Evolutionary conservation across 1,140 invertebrate species (phyloP).

Genomic region (Orchesella cincta): DNA sequence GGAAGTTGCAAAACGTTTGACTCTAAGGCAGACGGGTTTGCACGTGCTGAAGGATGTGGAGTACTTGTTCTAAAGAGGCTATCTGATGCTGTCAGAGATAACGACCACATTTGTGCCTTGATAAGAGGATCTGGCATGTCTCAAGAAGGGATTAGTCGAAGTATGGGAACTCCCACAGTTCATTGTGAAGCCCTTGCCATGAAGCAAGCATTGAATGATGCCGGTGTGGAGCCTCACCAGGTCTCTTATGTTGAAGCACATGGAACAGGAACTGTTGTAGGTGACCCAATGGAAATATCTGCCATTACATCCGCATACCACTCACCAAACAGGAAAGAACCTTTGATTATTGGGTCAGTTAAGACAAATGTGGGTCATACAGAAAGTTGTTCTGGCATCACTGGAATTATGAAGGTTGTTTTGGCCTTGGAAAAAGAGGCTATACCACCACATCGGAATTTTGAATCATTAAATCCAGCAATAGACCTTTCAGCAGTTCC

Average conservation of each 20-base stretch:
- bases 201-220: conserved; percentile 60
- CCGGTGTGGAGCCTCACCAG: conserved; percentile 57
- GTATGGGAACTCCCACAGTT: conserved; percentile 24
- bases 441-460: conserved; percentile 14
- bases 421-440: not conserved
- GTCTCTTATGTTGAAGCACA: conserved; percentile 64
- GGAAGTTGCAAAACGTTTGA: conserved; percentile 68
- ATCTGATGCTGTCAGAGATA: conserved; percentile 55
- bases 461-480: not conserved
- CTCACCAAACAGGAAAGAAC: conserved; percentile 54
- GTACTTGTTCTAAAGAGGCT: conserved; percentile 61
- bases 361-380: conserved; percentile 66
- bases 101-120: not conserved
- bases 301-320: conserved; percentile 60
- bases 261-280: conserved; percentile 64
- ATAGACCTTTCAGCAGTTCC: not conserved
- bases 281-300: conserved; percentile 61
- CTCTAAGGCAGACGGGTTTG: conserved; percentile 34
- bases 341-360: conserved; percentile 61
- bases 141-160: not conserved
- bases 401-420: conserved; percentile 27
- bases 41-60: conserved; percentile 59
- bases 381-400: conserved; percentile 52
- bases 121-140: conserved; percentile 11
- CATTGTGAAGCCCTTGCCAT: conserved; percentile 52